Conservation (phyloP, 2,888 invertebrate genomes). For the Hydraecia micacea region DNA sequence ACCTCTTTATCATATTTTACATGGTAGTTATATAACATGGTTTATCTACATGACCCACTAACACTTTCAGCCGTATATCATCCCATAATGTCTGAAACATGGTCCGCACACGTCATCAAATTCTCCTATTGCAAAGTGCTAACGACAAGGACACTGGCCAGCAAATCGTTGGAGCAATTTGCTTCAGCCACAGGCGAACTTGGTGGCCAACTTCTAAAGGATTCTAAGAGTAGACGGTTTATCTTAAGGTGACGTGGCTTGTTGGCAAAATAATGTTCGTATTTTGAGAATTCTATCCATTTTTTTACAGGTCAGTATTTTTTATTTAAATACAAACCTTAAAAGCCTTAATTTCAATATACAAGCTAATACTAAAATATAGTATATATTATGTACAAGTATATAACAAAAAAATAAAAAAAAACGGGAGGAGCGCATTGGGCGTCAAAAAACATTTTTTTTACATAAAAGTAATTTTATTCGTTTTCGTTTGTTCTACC, state of each 20-base stretch:
- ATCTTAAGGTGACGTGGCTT: neutral
- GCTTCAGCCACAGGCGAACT: slow-evolving; percentile 68
- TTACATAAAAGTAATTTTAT: no score
- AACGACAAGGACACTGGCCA: slow-evolving; percentile 51
- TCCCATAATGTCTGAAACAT: slow-evolving; percentile 37
- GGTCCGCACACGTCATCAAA: slow-evolving; percentile 47
- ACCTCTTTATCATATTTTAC: neutral
- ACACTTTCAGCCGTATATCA: slow-evolving; percentile 36
- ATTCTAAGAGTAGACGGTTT: neutral
- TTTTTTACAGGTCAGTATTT: no score
- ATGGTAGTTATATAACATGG: neutral
- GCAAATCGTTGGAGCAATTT: slow-evolving; percentile 69
- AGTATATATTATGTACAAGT: no score
- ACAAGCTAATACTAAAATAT: no score
- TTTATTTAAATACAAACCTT: no score
- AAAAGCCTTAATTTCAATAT: no score
- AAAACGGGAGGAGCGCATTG: no score
- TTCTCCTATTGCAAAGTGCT: slow-evolving; percentile 41
- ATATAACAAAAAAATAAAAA: no score
- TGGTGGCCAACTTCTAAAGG: slow-evolving; percentile 39
- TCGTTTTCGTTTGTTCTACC: no score
- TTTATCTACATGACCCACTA: slow-evolving; percentile 4
- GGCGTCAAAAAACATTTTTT: no score
- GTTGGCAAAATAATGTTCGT: neutral
- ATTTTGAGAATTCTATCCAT: no score